Percentiles rank a stretch among this genome's conserved stretches.
These are phyloP conservation scores for Echinometra lucunter DNA, from an alignment of 53 echinoderm and acorn worm genomes.

Conservation along the genomic window DNA sequence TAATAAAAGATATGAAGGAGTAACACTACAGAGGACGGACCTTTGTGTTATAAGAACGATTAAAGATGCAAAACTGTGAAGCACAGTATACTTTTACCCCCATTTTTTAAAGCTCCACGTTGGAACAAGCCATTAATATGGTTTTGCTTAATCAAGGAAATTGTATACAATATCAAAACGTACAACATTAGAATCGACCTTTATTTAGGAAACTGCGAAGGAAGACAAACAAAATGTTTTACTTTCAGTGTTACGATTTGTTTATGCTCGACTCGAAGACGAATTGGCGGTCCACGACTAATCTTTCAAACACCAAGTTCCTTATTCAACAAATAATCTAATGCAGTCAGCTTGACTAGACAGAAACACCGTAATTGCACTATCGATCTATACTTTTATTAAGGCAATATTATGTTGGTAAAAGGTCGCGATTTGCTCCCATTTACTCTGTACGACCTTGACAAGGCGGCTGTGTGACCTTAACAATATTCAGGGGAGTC, in stretches of 20 bases:
- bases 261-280: neutral
- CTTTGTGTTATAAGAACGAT: no score
- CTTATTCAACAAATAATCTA: neutral
- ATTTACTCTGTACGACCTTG: neutral
- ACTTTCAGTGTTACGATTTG: neutral
- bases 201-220: no score
- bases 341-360: neutral
- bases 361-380: neutral
- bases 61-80: no score
- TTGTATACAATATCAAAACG: no score
- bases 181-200: no score
- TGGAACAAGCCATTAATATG: no score
- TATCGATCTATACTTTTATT: neutral
- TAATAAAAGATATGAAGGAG: no score
- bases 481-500: neutral
- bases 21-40: no score
- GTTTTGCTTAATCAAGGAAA: no score
- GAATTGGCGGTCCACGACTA: neutral
- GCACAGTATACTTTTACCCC: no score
- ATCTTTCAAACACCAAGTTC: neutral
- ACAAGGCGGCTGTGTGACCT: neutral
- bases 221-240: no score
- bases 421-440: neutral
- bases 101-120: no score
- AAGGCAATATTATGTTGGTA: neutral